Evolutionary conservation across 2,113 vertebrate genomes (phyloP).

Genomic region (Hyperopisus bebe): DNA sequence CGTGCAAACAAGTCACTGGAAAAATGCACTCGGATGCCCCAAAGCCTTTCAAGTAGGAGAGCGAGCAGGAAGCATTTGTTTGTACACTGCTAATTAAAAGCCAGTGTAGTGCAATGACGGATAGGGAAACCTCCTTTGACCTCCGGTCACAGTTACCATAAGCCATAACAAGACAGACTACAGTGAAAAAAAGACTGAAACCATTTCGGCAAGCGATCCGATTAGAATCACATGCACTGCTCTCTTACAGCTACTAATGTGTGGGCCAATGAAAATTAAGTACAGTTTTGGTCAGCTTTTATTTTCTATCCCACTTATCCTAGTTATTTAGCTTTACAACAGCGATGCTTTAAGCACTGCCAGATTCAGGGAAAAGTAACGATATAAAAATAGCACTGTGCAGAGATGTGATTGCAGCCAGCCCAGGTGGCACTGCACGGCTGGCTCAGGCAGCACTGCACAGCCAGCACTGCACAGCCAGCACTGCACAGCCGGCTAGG

Average conservation of each 20-base stretch:
- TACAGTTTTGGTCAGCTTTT: constrained; percentile 12
- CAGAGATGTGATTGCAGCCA: too few species aligned
- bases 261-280: not conserved
- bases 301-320: constrained; percentile 7
- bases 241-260: constrained; percentile 16
- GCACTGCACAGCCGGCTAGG: too few species aligned
- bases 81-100: constrained; percentile 53
- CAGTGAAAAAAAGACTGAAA: constrained; percentile 27
- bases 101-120: constrained; percentile 40
- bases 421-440: too few species aligned
- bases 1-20: constrained; percentile 22
- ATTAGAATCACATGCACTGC: constrained; percentile 23
- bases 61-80: constrained; percentile 43
- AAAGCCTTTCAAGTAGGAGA: constrained; percentile 43
- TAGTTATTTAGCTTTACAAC: not conserved
- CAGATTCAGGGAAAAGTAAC: not conserved
- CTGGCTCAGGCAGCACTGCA: too few species aligned
- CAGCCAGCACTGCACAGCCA: too few species aligned
- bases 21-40: constrained; percentile 29
- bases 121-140: constrained; percentile 33
- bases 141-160: constrained; percentile 32
- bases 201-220: constrained; percentile 1
- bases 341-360: not conserved
- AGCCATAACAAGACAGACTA: constrained; percentile 30
- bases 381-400: not conserved